phyloP scores from a whole-genome alignment of 1,140 invertebrate species.

The Drosophila santomea region DNA sequence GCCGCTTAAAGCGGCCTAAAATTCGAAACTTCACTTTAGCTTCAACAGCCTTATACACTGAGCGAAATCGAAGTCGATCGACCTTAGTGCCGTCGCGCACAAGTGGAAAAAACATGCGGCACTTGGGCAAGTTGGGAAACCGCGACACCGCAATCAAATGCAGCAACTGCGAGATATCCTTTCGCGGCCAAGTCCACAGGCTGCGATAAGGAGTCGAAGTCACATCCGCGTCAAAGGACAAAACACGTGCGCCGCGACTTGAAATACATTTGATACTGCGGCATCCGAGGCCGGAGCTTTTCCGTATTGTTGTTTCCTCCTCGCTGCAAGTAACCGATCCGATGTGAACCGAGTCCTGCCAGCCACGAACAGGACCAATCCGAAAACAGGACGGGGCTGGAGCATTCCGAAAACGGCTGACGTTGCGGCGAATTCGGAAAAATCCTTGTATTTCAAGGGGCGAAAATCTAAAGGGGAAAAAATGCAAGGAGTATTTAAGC shows the following conservation, averaged over 20 bases:
- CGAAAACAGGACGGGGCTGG: neutral
- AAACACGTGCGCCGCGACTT: slow-evolving; percentile 68
- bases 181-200: slow-evolving; percentile 10
- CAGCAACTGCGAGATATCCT: slow-evolving; percentile 25
- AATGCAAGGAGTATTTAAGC: too few species aligned
- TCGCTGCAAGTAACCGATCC: slow-evolving; percentile 15
- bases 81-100: slow-evolving; percentile 4
- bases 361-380: neutral
- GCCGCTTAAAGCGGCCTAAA: slow-evolving; percentile 29
- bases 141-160: slow-evolving; percentile 2
- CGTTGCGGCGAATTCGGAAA: slow-evolving; percentile 18
- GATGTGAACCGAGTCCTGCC: slow-evolving; percentile 11
- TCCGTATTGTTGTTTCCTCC: slow-evolving; percentile 21
- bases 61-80: slow-evolving; percentile 1
- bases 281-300: slow-evolving; percentile 35
- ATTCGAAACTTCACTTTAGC: slow-evolving; percentile 21
- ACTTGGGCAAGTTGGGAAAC: neutral
- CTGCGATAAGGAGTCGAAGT: slow-evolving; percentile 30
- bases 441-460: slow-evolving; percentile 11
- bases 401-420: slow-evolving; percentile 2
- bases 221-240: slow-evolving; percentile 28
- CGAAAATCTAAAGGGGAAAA: neutral
- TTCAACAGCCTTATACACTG: slow-evolving; percentile 10
- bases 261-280: slow-evolving; percentile 69
- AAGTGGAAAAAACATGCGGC: slow-evolving; percentile 3